Conservation (phyloP, 2,888 invertebrate species). For the Beris chalybata region DNA sequence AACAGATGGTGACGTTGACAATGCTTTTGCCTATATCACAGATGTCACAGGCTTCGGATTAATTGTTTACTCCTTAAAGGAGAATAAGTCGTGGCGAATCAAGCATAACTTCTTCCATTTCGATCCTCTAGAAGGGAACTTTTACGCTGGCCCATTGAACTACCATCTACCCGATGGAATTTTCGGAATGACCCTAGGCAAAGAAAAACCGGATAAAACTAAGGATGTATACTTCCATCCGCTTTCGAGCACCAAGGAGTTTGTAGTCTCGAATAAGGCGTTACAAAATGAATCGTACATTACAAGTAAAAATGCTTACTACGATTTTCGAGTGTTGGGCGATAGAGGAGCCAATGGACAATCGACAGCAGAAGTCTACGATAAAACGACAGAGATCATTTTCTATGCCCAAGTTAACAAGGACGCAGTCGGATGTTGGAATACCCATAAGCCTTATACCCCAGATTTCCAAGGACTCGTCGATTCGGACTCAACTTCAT, state of each 20-base stretch:
- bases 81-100: conserved; percentile 77
- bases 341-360: conserved; percentile 72
- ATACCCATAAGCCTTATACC: conserved; percentile 65
- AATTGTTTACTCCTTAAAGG: conserved; percentile 73
- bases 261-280: conserved; percentile 74
- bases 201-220: conserved; percentile 60
- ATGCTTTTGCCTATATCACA: conserved; percentile 76
- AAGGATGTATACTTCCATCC: conserved; percentile 81
- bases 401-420: conserved; percentile 78
- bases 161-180: conserved; percentile 88
- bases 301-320: conserved; percentile 66
- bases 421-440: conserved; percentile 82
- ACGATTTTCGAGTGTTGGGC: conserved; percentile 72
- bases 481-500: conserved; percentile 66
- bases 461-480: conserved; percentile 69
- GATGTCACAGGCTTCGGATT: conserved; percentile 76
- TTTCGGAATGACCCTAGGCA: conserved; percentile 72
- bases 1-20: conserved; percentile 62
- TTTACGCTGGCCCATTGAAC: conserved; percentile 74
- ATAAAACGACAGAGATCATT: conserved; percentile 67
- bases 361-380: conserved; percentile 73
- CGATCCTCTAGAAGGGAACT: conserved; percentile 76
- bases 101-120: conserved; percentile 83
- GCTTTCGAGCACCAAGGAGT: conserved; percentile 77
- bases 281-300: conserved; percentile 72